Percentiles rank a stretch among this genome's conserved stretches.
These are phyloP conservation scores for Gulo gulo DNA, from an alignment of 2,113 vertebrate genomes.

Conservation along the genomic window DNA sequence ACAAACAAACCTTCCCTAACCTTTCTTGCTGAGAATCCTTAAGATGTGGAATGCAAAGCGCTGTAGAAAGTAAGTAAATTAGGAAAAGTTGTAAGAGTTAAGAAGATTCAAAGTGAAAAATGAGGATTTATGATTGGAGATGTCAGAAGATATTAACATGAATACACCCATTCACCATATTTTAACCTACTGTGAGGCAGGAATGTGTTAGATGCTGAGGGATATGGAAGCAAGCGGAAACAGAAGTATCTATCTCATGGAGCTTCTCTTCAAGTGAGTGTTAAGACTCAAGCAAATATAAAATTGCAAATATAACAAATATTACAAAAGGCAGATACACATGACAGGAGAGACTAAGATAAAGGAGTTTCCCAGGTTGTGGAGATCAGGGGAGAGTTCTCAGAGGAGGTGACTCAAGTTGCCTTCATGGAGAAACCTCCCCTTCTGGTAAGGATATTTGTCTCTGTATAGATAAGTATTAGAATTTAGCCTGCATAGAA, in stretches of 20 bases:
- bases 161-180: neutral
- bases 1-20: neutral
- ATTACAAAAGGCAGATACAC: neutral
- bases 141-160: neutral
- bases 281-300: neutral
- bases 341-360: neutral
- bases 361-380: neutral
- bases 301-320: neutral
- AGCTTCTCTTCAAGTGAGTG: neutral
- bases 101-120: neutral
- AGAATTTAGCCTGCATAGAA: neutral
- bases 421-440: neutral
- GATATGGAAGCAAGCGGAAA: neutral
- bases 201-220: neutral
- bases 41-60: neutral
- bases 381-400: neutral
- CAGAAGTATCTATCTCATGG: neutral
- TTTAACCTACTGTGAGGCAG: neutral
- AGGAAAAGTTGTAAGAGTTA: neutral
- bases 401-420: neutral
- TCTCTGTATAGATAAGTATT: neutral
- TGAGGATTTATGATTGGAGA: neutral
- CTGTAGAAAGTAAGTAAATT: neutral
- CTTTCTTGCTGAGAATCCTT: neutral
- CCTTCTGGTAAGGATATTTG: neutral